These are phyloP conservation scores for Sebastes steindachneri DNA, from an alignment of 2,797 vertebrate species.

Conservation along the genomic window DNA sequence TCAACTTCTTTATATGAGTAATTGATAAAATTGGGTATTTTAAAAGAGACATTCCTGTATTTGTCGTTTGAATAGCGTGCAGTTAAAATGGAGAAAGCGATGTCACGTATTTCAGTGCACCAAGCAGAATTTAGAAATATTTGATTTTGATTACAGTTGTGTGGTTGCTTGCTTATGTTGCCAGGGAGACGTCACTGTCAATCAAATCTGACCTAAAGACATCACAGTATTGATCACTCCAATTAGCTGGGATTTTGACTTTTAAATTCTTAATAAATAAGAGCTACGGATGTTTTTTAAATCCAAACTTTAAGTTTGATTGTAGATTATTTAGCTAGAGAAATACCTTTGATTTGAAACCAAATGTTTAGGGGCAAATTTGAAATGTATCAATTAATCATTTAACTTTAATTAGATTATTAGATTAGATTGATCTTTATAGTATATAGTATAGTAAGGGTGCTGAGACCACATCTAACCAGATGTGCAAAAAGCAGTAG, in stretches of 20 bases:
- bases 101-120: background rate
- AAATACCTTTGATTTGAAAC: background rate
- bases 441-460: background rate
- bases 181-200: background rate
- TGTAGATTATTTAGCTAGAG: background rate
- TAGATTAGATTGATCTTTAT: background rate
- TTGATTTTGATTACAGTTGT: background rate
- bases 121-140: background rate
- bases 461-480: background rate
- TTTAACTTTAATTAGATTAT: rapidly evolving
- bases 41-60: background rate
- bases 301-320: background rate
- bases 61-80: background rate
- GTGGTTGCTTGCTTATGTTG: background rate
- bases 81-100: background rate
- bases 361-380: background rate
- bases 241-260: background rate
- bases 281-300: background rate
- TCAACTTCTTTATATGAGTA: background rate
- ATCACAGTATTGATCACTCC: background rate
- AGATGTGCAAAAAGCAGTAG: background rate
- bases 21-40: background rate
- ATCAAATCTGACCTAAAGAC: background rate
- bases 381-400: background rate
- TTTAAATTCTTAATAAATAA: background rate